Evolutionary conservation across 2,888 invertebrate genomes (phyloP).

Genomic region (Drosophila recens): DNA sequence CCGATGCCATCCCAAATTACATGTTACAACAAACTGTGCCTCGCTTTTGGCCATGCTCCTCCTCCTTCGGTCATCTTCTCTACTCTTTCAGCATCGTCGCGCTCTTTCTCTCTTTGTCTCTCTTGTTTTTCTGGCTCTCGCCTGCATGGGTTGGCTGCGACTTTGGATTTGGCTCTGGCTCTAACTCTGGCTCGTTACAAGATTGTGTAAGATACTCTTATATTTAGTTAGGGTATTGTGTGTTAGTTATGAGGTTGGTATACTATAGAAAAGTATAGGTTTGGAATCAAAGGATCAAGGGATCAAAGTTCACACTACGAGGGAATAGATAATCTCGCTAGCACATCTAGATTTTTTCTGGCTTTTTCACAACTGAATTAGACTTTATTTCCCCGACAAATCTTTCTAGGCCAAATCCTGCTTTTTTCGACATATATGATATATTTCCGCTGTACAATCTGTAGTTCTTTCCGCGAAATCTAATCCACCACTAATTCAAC

Average conservation of each 20-base stretch:
- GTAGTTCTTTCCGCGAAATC: too few relatives aligned
- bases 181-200: constrained; percentile 32
- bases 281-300: too few relatives aligned
- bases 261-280: too few relatives aligned
- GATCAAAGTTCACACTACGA: too few relatives aligned
- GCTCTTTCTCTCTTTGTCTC: constrained; percentile 20
- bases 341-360: too few relatives aligned
- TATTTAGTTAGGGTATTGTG: neutral
- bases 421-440: too few relatives aligned
- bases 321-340: too few relatives aligned
- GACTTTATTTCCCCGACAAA: too few relatives aligned
- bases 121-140: neutral
- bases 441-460: too few relatives aligned
- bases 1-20: constrained; percentile 72
- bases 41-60: constrained; percentile 74
- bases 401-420: too few relatives aligned
- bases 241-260: neutral
- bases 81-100: constrained; percentile 8
- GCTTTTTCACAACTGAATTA: too few relatives aligned
- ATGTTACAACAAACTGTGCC: constrained; percentile 70
- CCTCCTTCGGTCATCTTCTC: constrained; percentile 41
- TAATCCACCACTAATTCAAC: too few relatives aligned
- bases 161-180: constrained; percentile 5
- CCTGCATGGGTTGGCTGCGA: constrained; percentile 23
- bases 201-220: constrained; percentile 27